Base-by-base conservation (phyloP, 2,888 invertebrate species). In the Agrotis ipsilon region DNA sequence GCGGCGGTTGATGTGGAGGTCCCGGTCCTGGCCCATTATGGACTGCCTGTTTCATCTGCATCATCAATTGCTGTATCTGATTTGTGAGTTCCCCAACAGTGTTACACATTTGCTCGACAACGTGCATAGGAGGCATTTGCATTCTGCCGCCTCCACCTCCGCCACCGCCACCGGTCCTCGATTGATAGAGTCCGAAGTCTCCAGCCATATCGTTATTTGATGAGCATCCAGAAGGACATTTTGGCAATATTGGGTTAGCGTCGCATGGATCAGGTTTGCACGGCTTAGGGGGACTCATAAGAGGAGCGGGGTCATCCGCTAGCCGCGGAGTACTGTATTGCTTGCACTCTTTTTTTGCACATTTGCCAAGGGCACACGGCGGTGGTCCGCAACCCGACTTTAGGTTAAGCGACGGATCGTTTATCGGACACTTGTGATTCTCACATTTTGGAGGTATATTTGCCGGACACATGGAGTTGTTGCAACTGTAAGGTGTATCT, bases 401-500 rank as follows among this genome's bases (percentile, higher is more conserved):
- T 52, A 24, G 3, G 24, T 16, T 4, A 18, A 0, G 7, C 18
- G 9, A 18, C 9, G n/a, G n/a, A 13, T 55, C n/a, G 32, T 55
- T 55, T 3, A 55, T 55, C n/a, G 91, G 91, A 43, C 92, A 92
- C 2, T 16, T 61, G 0, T 3, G 27, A 39, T 89, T 89, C 0
- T 80, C 83, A 68, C 92, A 93, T 9, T 79, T 86, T 0, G 93
- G 93, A 1, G 91, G 89, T 1, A 67, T 72, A 58, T 93, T 92
- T 0, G 94, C 93, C 0, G 94, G 94, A 60, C 94, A 94, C 51
- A 80, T 57, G 0, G 85, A 55, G 39, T 93, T 94, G 0, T 83
- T 89, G 68, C 94, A 94, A 59, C 88, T 91, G 73, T 80, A 93
- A 0, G 91, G 83, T 57, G 88, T 87, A 21, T 93, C 89, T 0